phyloP scores from a whole-genome alignment of 2,888 invertebrate species.

The Melangyna quadrimaculata region DNA sequence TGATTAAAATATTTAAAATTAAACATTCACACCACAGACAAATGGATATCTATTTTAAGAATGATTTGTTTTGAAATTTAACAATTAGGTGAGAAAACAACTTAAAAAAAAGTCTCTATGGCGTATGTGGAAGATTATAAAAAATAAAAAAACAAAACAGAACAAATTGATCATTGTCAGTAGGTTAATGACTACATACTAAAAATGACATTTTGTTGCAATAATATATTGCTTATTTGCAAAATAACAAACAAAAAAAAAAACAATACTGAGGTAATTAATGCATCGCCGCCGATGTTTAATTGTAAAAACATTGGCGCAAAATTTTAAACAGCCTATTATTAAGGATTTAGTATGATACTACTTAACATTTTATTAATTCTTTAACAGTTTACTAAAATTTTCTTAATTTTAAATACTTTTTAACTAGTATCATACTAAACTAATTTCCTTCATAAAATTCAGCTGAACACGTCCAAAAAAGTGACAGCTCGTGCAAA shows the following conservation, averaged over 20 bases:
- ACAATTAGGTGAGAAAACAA: background rate
- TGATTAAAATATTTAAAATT: constrained; percentile 17
- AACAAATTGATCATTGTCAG: background rate
- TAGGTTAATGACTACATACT: background rate
- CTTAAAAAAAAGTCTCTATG: constrained; percentile 1
- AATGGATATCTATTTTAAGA: background rate
- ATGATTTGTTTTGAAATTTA: background rate
- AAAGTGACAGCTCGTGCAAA: too few relatives aligned
- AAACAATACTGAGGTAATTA: background rate
- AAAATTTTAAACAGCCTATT: too few relatives aligned
- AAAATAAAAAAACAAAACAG: background rate
- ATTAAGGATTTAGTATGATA: too few relatives aligned
- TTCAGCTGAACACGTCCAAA: too few relatives aligned
- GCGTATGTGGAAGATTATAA: constrained; percentile 3
- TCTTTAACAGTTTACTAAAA: too few relatives aligned
- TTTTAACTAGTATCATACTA: too few relatives aligned
- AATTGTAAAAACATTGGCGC: too few relatives aligned
- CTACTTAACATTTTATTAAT: too few relatives aligned
- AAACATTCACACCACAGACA: background rate
- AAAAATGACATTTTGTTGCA: background rate
- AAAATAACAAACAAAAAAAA: background rate
- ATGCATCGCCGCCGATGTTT: too few relatives aligned
- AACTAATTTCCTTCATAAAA: too few relatives aligned
- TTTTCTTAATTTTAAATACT: too few relatives aligned
- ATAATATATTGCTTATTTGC: background rate